Percentiles rank a stretch among this genome's conserved stretches.
Evolutionary conservation across 2,888 invertebrate species (phyloP).

Genomic region (Synanthedon andrenaeformis): DNA sequence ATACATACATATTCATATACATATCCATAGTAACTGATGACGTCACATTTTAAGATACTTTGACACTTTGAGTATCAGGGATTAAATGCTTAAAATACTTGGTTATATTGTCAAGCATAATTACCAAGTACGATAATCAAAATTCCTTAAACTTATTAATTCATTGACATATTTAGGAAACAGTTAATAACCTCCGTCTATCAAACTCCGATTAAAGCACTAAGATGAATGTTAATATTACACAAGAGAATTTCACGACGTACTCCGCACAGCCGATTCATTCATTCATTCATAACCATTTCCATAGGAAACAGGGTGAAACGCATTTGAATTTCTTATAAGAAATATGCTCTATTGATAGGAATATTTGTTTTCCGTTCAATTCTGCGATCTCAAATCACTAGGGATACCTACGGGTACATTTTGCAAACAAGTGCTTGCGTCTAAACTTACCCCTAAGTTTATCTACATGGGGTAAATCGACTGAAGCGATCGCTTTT

Average conservation of each 20-base stretch:
- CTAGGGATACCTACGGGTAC: conserved; percentile 28
- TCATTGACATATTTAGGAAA: too few relatives aligned
- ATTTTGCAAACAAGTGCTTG: conserved; percentile 6
- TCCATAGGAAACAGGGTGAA: conserved; percentile 44
- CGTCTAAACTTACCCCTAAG: conserved; percentile 3
- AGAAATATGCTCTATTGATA: conserved; percentile 39
- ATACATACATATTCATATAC: too few relatives aligned
- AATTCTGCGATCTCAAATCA: conserved; percentile 25
- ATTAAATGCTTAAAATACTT: too few relatives aligned
- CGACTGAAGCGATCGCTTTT: conserved; percentile 9
- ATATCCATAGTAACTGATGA: too few relatives aligned
- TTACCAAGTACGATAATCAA: too few relatives aligned
- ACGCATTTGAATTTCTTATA: conserved; percentile 46
- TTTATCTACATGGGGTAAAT: conserved; percentile 9
- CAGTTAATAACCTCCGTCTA: conserved; percentile 6
- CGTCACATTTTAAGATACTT: too few relatives aligned
- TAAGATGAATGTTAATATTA: conserved; percentile 19
- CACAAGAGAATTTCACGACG: conserved; percentile 20
- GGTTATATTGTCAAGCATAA: too few relatives aligned
- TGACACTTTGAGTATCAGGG: too few relatives aligned
- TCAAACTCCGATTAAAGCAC: conserved; percentile 22
- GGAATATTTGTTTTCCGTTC: conserved; percentile 42
- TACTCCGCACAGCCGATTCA: conserved; percentile 29
- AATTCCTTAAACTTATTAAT: too few relatives aligned
- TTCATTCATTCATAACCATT: conserved; percentile 51